Percentiles rank a stretch among this genome's conserved stretches.
phyloP scores from a whole-genome alignment of 2,113 vertebrate genomes.

The Delphinapterus leucas region DNA sequence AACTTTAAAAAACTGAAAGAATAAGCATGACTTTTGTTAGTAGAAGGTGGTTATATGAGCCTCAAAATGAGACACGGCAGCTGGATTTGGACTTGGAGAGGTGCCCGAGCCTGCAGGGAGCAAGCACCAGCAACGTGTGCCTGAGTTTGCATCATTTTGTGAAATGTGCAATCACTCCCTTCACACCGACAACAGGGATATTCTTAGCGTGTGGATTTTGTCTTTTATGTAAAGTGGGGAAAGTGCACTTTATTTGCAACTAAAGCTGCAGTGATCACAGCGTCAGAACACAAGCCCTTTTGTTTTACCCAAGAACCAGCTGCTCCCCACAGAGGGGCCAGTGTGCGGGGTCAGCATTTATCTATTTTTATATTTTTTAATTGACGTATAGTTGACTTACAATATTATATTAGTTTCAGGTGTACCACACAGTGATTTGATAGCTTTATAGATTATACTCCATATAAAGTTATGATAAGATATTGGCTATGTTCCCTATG shows the following conservation, averaged over 20 bases:
- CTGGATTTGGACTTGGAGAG: background rate
- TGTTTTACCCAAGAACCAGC: rapidly evolving
- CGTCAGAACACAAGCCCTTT: rapidly evolving
- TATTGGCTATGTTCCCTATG: background rate
- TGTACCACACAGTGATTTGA: background rate
- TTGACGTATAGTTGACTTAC: background rate
- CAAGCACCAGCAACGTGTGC: background rate
- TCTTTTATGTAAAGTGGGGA: background rate
- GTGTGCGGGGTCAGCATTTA: rapidly evolving
- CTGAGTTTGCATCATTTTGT: background rate
- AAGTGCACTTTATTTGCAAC: background rate
- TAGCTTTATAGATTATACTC: background rate
- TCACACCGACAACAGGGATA: background rate
- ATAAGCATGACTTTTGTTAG: background rate
- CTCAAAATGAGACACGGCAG: slow-evolving; percentile 8
- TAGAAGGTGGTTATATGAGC: background rate
- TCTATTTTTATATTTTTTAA: too few species aligned
- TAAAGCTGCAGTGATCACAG: background rate
- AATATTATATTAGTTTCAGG: background rate
- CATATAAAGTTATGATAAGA: too few species aligned
- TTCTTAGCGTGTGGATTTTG: background rate
- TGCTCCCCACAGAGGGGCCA: rapidly evolving
- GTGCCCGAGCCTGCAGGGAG: background rate
- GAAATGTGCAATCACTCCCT: background rate
- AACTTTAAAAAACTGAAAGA: background rate